Base-by-base conservation (phyloP, 2,113 vertebrate species). In the Chroicocephalus ridibundus region DNA sequence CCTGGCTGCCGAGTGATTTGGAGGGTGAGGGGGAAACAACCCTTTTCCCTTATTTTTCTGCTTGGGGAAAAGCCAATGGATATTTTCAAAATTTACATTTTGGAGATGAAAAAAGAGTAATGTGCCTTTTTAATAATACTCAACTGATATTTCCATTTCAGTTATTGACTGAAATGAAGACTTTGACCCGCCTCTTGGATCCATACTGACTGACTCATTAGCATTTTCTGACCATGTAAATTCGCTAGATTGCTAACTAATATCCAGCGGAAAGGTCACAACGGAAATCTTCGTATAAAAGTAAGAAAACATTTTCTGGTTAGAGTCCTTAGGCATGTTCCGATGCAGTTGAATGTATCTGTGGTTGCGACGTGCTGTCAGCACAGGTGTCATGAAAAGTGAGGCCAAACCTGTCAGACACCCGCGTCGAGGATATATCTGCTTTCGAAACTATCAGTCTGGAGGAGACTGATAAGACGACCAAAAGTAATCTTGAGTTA, bases 391-490 rank as follows among this genome's bases (percentile, higher is more conserved):
- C 94, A 68, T 82, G 70, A 75, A 75, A 88, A 92, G 82, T 13
- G 93, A 86, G 90, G 88, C 66, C 72, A 83, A 69, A 76, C 38
- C 88, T 85, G 92, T 96, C 94, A 93, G 89, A 72, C 46, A 38
- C 44, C 32, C 5, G 0, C 2, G 0, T 38, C 0, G 6, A 88
- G 80, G 74, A 76, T 94, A 57, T 94, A 91, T 96, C 87, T 93
- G 68, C 40, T 89, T 94, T 95, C 88, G 91, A 95, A 97, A 82
- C 95, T 49, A 74, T 94, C 96, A 66, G 83, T 57, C 96, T 97
- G 94, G 92, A 94, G 83, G 94, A 94, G 92, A 46, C 95, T 97
- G 97, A 97, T 97, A 97, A 96, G 93, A 27, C 15, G 11, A 87
- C 82, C 70, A 77, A 66, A 84, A 94, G 92, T 85, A 95, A 97